Conservation (phyloP, 2,113 vertebrate genomes). For the Leptosomus discolor region DNA sequence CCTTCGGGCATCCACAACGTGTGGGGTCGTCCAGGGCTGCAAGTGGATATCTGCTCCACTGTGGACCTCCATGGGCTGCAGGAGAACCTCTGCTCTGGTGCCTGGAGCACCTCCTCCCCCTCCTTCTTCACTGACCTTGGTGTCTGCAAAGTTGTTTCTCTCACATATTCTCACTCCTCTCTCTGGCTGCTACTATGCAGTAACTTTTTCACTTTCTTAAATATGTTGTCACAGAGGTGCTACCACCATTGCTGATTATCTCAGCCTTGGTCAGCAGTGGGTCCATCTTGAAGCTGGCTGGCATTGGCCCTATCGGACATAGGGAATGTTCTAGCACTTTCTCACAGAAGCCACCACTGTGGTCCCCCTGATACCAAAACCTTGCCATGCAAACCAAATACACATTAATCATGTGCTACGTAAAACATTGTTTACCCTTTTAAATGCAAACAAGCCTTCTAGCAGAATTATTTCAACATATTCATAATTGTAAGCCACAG, state of each 20-base stretch:
- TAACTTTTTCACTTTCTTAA: not conserved
- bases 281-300: not conserved
- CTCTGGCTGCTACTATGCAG: too few species aligned
- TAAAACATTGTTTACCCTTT: not conserved
- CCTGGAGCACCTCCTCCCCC: not conserved
- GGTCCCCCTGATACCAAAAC: not conserved
- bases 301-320: not conserved
- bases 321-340: not conserved
- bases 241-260: not conserved
- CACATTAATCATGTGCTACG: not conserved
- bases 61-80: too few species aligned
- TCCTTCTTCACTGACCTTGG: not conserved
- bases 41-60: too few species aligned
- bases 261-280: accelerated
- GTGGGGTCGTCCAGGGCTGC: too few species aligned
- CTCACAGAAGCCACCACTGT: not conserved
- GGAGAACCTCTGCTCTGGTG: not conserved
- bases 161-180: too few species aligned
- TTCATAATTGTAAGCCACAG: not conserved
- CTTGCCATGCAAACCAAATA: not conserved
- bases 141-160: not conserved
- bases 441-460: not conserved
- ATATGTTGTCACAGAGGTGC: not conserved
- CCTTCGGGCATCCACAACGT: not conserved
- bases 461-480: not conserved